A percentile compares a stretch with the other conserved stretches of the same genome.
These are phyloP conservation scores for Pseudorasbora parva DNA, from an alignment of 2,113 vertebrate species.

Conservation along the genomic window DNA sequence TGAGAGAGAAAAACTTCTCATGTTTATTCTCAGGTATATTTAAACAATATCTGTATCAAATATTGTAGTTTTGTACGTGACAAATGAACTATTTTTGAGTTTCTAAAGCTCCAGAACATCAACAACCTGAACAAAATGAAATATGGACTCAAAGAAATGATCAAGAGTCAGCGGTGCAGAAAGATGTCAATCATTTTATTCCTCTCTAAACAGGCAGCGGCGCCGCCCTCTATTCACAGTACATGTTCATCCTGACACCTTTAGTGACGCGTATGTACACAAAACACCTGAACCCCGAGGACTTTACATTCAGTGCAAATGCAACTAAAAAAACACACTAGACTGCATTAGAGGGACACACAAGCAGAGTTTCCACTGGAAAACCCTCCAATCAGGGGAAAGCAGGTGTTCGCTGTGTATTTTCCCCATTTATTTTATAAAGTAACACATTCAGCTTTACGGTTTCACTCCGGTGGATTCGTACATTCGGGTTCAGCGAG, in stretches of 20 bases:
- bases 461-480: not conserved
- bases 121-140: not conserved
- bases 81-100: not conserved
- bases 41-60: not conserved
- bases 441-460: not conserved
- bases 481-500: constrained; percentile 26
- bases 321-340: constrained; percentile 42
- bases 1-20: no score
- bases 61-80: not conserved
- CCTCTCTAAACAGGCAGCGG: constrained; percentile 14
- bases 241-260: constrained; percentile 60
- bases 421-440: no score
- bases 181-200: constrained; percentile 48
- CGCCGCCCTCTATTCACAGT: constrained; percentile 26
- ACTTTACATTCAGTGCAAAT: constrained; percentile 64
- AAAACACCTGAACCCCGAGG: constrained; percentile 39
- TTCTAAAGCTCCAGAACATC: not conserved
- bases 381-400: constrained; percentile 12
- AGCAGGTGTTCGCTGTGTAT: not conserved
- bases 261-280: constrained; percentile 64
- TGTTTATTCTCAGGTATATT: not conserved
- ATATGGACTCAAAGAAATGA: not conserved
- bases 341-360: constrained; percentile 30
- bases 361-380: not conserved
- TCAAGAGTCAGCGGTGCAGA: not conserved